Evolutionary conservation across 2,888 invertebrate species (phyloP), one percentile per base, ranked within the genome.

Genomic region (Chromoteleia sp.): DNA sequence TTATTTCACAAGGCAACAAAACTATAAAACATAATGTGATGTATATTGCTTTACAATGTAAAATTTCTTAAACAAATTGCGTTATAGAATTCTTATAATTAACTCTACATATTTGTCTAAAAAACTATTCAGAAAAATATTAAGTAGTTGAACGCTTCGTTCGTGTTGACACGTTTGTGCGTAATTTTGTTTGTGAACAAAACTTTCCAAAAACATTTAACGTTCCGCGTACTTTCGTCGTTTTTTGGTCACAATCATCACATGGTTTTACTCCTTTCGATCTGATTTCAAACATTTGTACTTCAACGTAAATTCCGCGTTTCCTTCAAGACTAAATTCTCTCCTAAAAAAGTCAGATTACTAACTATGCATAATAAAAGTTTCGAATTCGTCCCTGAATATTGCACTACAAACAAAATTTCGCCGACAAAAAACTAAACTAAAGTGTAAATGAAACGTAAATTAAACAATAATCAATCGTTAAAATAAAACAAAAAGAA

Each of bases 401-500:
- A 74, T 74, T 63, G 43, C 43, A 63, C 56, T 63, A 74, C 63
- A 56, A 63, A 63, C 63, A 54, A 63, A 74, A 74, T 50, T 74
- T 54, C 56, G 56, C 45, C 7, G 33, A 61, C 17, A 36, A 36
- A 59, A 43, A 29, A 45, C 30, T 71, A 58, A 58, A 17, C 41
- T 71, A 71, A 39, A 21, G 45, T 56, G 56, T n/a, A n/a, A n/a
- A n/a, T n/a, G n/a, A n/a, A 15, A 19, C 15, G 45, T 29, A 43
- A 36, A 39, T 12, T 39, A 56, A 56, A 14, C 1, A 17, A 45
- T 17, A n/a, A 19, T 45, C 6, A 1, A 15, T 17, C 8, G n/a
- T n/a, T n/a, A n/a, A n/a, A n/a, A n/a, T 33, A 50, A 65, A 50
- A 33, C 4, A 36, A 59, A 36, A 50, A 39, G 6, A 33, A 7